These are phyloP conservation scores for Cataglyphis rosenhaueri DNA, from an alignment of 2,888 invertebrate species.

Conservation along the genomic window DNA sequence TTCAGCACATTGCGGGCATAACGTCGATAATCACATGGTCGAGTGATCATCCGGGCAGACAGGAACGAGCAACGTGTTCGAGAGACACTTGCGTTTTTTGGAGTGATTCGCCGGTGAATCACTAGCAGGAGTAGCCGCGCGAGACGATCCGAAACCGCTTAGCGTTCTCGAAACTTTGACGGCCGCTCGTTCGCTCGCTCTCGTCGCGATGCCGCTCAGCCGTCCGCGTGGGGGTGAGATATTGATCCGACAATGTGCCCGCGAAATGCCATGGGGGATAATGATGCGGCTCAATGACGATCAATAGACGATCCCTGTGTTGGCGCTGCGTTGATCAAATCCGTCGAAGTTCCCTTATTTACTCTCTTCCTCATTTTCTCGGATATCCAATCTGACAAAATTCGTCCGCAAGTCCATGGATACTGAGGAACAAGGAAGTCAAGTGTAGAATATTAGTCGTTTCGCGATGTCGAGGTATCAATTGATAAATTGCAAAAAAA, in stretches of 20 bases:
- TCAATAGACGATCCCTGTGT: slow-evolving; percentile 26
- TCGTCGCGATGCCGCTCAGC: slow-evolving; percentile 58
- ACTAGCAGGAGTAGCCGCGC: slow-evolving; percentile 19
- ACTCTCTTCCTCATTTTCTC: background rate
- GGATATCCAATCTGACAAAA: background rate
- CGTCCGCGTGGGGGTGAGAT: slow-evolving; percentile 74
- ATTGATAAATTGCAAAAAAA: background rate
- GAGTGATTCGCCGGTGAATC: slow-evolving; percentile 8
- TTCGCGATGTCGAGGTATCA: background rate
- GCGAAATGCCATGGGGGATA: slow-evolving; percentile 66
- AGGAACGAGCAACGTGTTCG: background rate
- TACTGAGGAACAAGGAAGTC: background rate
- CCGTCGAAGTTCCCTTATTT: background rate
- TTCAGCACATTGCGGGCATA: slow-evolving; percentile 42
- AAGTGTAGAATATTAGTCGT: background rate
- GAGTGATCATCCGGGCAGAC: slow-evolving; percentile 16
- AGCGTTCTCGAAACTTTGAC: slow-evolving; percentile 42
- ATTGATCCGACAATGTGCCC: slow-evolving; percentile 76
- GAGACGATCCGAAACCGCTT: slow-evolving; percentile 53
- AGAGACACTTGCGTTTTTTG: background rate
- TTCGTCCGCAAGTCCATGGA: background rate
- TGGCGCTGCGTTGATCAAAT: background rate
- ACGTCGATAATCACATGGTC: slow-evolving; percentile 21
- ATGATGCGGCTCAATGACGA: slow-evolving; percentile 41
- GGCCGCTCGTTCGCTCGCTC: slow-evolving; percentile 13